phyloP scores from a whole-genome alignment of 2,113 vertebrate species.

The Xiphophorus hellerii region DNA sequence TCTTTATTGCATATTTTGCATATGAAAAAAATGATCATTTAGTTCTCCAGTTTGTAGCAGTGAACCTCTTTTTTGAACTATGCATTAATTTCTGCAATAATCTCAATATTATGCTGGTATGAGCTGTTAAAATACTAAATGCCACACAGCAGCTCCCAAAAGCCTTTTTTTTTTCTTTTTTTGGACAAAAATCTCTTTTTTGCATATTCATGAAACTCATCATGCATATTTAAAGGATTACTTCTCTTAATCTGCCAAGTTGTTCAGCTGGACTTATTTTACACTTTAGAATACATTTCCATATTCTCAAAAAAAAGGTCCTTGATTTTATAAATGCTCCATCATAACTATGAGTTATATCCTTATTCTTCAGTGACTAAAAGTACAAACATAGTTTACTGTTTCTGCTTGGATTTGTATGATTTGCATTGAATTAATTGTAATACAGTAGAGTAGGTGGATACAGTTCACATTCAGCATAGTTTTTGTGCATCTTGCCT shows the following conservation, averaged over 20 bases:
- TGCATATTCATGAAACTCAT: slow-evolving; percentile 56
- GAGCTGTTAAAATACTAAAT: slow-evolving; percentile 17
- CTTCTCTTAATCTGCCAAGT: slow-evolving; percentile 65
- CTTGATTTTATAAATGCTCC: not conserved
- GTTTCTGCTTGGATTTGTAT: slow-evolving; percentile 4
- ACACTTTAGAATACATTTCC: slow-evolving; percentile 35
- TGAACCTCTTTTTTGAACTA: slow-evolving; percentile 13
- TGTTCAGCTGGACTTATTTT: slow-evolving; percentile 51
- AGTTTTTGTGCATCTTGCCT: not conserved
- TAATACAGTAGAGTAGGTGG: not conserved
- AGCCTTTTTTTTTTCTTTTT: not conserved
- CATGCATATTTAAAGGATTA: slow-evolving; percentile 59
- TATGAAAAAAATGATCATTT: slow-evolving; percentile 33
- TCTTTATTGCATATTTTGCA: slow-evolving; percentile 42
- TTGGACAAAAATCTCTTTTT: not conserved
- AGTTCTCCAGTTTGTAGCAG: slow-evolving; percentile 15
- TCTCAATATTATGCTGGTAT: not conserved
- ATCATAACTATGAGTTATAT: too few relatives aligned
- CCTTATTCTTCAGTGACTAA: too few relatives aligned
- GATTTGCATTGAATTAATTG: not conserved
- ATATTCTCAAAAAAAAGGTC: not conserved
- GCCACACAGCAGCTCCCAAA: slow-evolving; percentile 27
- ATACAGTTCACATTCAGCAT: not conserved
- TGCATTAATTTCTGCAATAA: slow-evolving; percentile 19
- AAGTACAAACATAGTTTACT: not conserved